phyloP scores from a whole-genome alignment of 23 tunicate genomes.

The Oikopleura dioica region DNA sequence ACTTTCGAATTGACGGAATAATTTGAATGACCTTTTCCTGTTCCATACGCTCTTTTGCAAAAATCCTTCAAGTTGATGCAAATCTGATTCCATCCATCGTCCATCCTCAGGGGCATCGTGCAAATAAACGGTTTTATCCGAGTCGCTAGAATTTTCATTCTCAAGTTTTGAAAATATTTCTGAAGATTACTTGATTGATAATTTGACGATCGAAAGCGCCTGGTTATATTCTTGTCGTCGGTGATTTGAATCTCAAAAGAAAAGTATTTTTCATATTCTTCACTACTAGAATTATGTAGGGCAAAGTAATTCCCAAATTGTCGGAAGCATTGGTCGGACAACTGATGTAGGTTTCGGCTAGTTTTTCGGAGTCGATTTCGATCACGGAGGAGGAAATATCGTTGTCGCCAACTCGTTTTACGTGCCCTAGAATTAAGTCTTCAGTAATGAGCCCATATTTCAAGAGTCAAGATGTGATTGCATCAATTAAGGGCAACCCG shows the following conservation, averaged over 20 bases:
- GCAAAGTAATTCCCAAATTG: neutral
- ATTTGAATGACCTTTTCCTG: no score
- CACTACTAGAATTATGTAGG: neutral
- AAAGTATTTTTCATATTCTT: neutral
- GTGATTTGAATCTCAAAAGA: neutral
- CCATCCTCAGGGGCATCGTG: neutral
- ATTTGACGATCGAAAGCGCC: neutral
- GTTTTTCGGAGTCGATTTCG: neutral
- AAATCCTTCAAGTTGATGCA: neutral
- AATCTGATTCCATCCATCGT: neutral
- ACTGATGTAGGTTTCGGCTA: neutral
- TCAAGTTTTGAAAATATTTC: no score
- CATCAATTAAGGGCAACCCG: no score
- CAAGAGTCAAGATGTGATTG: no score
- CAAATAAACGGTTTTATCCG: neutral
- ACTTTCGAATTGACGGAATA: no score
- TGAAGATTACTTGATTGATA: neutral
- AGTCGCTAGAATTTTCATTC: neutral
- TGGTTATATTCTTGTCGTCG: neutral
- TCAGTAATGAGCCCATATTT: no score
- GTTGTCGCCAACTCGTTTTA: neutral
- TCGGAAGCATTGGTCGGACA: neutral
- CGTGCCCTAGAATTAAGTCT: no score
- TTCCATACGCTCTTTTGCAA: neutral
- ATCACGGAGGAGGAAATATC: neutral